Evolutionary conservation across 2,113 vertebrate species (phyloP).

Genomic region (Cyrtonyx montezumae): DNA sequence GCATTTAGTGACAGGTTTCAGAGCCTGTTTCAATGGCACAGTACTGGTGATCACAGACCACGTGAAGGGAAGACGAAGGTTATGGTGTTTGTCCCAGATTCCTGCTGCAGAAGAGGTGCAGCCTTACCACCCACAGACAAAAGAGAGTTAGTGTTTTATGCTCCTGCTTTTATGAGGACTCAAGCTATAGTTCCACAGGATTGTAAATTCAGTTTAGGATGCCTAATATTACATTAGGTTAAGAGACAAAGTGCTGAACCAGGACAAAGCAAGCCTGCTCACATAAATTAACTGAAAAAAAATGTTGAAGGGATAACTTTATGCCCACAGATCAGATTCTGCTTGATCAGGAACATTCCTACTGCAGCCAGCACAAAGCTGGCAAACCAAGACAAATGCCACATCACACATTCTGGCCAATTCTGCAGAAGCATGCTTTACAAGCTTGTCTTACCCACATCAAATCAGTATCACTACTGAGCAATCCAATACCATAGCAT

Average conservation of each 20-base stretch:
- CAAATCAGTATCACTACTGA: background rate
- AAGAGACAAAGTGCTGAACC: background rate
- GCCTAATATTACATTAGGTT: background rate
- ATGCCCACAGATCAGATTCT: background rate
- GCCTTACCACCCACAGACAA: no score
- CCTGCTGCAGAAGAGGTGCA: background rate
- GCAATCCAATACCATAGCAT: background rate
- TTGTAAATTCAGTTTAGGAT: background rate
- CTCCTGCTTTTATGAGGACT: background rate
- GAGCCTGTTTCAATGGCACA: background rate
- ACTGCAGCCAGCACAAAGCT: background rate
- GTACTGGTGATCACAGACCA: background rate
- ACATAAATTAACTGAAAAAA: background rate
- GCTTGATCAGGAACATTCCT: background rate
- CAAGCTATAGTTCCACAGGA: background rate
- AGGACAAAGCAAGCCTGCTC: background rate
- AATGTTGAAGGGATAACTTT: background rate
- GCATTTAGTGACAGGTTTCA: background rate
- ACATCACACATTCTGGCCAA: background rate
- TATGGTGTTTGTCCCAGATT: background rate
- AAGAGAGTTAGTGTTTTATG: background rate
- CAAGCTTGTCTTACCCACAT: background rate
- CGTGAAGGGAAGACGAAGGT: background rate
- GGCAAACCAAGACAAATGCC: background rate
- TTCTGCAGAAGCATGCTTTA: background rate